These are phyloP conservation scores for Allobates femoralis DNA, from an alignment of 2,797 vertebrate species.

Conservation along the genomic window DNA sequence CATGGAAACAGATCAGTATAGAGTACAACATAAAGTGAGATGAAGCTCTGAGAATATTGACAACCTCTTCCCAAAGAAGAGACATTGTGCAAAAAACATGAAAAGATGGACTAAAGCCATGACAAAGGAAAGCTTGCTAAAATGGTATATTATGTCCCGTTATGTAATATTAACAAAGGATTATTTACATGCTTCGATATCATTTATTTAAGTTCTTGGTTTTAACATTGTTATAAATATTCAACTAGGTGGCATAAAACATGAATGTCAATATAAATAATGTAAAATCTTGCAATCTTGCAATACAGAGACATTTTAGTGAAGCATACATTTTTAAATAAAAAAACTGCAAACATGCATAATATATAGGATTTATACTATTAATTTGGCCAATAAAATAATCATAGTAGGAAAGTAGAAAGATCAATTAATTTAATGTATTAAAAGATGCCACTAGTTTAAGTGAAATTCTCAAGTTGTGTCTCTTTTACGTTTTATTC, in stretches of 20 bases:
- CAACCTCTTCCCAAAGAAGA: slow-evolving; percentile 12
- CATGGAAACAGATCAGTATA: slow-evolving; percentile 44
- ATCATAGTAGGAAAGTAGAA: too few species aligned
- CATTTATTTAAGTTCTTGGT: not conserved
- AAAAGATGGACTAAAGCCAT: not conserved
- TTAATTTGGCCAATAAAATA: too few species aligned
- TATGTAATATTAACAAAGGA: not conserved
- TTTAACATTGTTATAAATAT: not conserved
- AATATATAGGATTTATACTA: too few species aligned
- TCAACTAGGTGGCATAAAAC: slow-evolving; percentile 24
- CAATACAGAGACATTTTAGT: too few species aligned
- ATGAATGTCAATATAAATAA: slow-evolving; percentile 19
- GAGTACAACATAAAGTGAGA: slow-evolving; percentile 24
- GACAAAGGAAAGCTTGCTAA: not conserved
- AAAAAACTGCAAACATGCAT: too few species aligned
- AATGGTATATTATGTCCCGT: not conserved
- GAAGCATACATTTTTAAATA: too few species aligned
- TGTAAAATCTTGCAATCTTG: not conserved
- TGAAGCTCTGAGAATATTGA: slow-evolving; percentile 22
- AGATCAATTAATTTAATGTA: too few species aligned
- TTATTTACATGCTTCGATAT: not conserved
- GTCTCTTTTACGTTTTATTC: too few species aligned
- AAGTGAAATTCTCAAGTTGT: too few species aligned
- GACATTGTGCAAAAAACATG: not conserved
- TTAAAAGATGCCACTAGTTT: too few species aligned